Percentiles rank a stretch among this genome's conserved stretches.
phyloP scores from a whole-genome alignment of 1,140 invertebrate genomes.

The Saccostrea glomerata region DNA sequence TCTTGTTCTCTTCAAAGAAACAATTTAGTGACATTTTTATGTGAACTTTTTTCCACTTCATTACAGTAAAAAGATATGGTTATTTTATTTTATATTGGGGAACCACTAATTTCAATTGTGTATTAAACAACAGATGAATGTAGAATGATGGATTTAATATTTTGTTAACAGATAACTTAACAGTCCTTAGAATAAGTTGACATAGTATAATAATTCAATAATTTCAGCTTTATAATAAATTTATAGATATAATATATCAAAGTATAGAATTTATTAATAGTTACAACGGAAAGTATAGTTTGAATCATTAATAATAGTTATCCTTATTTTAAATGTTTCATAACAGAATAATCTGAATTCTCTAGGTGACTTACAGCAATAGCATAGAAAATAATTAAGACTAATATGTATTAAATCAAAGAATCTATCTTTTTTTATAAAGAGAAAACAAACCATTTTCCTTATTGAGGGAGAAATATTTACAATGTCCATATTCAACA shows the following conservation, averaged over 20 bases:
- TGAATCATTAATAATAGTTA: constrained; percentile 11
- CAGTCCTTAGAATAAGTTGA: background rate
- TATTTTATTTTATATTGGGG: background rate
- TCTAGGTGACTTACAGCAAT: background rate
- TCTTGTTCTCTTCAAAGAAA: background rate
- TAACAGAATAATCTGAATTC: background rate
- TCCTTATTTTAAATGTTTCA: background rate
- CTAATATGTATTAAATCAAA: background rate
- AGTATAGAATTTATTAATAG: background rate
- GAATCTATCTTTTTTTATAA: background rate
- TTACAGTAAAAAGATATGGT: background rate
- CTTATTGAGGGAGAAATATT: background rate
- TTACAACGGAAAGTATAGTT: background rate
- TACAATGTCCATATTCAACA: no score
- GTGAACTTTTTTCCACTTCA: no score
- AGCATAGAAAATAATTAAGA: background rate
- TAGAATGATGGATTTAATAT: background rate
- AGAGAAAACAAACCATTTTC: background rate
- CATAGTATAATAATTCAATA: background rate
- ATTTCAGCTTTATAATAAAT: background rate
- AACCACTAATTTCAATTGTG: background rate
- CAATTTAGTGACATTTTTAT: background rate
- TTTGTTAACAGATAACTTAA: background rate
- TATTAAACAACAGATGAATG: background rate
- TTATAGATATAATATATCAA: background rate